Evolutionary conservation across 2,797 vertebrate species (phyloP), one percentile per base, ranked within the genome.

Genomic region (Nyctalus aviator): DNA sequence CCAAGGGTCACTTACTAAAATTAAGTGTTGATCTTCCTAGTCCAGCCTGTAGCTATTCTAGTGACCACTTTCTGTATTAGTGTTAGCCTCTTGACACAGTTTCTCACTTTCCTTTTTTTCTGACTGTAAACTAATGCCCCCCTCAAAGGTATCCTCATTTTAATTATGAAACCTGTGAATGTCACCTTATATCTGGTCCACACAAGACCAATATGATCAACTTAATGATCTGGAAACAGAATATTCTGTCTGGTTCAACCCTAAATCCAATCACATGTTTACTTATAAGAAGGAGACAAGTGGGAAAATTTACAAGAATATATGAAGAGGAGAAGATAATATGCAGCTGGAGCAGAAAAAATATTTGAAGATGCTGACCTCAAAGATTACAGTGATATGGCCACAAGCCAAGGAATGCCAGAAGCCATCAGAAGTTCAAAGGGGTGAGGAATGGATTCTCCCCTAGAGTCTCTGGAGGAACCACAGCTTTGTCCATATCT

Each of bases 401-500:
- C 41, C 66, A 57, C 12, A n/a, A 88, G 1, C 25, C 48, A 76
- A 75, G 27, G 30, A 3, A n/a, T 75, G 44, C 6, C 0, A 0
- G 25, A 46, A 90, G 17, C 23, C 18, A 20, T 44, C 30, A n/a
- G 27, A 35, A 69, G 50, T 14, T 32, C 13, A 44, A 84, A 82
- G 44, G 73, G 6, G 4, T 9, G 48, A 77, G 25, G 32, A 13
- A 41, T 2, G 11, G 11, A 15, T 59, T 77, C 17, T 13, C 27
- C 41, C 2, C 8, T 73, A 6, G 2, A 85, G 30, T 13, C 41
- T 64, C 30, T 2, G 3, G 8, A 76, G 3, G 2, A 23, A 35
- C 3, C 4, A 0, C 5, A n/a, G 41, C 7, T 7, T 1, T 59
- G 4, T 17, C 21, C n/a, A 30, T 2, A 30, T 50, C 18, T 73